Evolutionary conservation across 2,113 vertebrate genomes (phyloP).

Genomic region (Pachyramphus minor): DNA sequence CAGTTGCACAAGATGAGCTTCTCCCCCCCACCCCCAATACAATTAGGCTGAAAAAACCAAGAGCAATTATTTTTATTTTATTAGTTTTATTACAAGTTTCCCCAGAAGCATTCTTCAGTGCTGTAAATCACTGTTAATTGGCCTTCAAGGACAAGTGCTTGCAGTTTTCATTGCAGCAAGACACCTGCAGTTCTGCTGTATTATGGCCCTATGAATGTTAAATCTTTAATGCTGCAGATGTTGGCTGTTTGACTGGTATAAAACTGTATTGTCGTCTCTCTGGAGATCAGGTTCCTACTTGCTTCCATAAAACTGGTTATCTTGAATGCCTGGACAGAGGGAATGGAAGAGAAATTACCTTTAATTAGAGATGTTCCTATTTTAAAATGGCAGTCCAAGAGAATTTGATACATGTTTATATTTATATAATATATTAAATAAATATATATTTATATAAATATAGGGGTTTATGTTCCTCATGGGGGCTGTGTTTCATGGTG

Average conservation of each 20-base stretch:
- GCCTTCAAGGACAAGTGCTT: background rate
- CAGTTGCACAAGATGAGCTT: background rate
- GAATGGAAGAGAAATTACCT: background rate
- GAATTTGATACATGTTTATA: background rate
- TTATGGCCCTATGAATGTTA: background rate
- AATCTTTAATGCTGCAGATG: background rate
- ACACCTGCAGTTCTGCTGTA: background rate
- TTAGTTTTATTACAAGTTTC: background rate
- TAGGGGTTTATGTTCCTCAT: background rate
- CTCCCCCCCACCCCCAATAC: background rate
- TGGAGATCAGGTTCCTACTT: background rate
- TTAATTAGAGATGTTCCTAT: background rate
- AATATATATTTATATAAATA: too few species aligned
- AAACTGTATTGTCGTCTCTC: background rate
- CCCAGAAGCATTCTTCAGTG: background rate
- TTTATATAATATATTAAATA: too few species aligned
- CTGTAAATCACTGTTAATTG: slow-evolving; percentile 20
- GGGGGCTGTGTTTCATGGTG: background rate
- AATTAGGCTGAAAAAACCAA: background rate
- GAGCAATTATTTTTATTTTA: slow-evolving; percentile 29
- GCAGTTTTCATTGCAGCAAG: background rate
- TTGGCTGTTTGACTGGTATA: background rate
- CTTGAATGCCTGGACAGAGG: background rate
- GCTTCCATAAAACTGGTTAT: background rate
- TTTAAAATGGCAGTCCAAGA: background rate